phyloP scores from a whole-genome alignment of 2,797 vertebrate genomes.

The Tapera naevia region DNA sequence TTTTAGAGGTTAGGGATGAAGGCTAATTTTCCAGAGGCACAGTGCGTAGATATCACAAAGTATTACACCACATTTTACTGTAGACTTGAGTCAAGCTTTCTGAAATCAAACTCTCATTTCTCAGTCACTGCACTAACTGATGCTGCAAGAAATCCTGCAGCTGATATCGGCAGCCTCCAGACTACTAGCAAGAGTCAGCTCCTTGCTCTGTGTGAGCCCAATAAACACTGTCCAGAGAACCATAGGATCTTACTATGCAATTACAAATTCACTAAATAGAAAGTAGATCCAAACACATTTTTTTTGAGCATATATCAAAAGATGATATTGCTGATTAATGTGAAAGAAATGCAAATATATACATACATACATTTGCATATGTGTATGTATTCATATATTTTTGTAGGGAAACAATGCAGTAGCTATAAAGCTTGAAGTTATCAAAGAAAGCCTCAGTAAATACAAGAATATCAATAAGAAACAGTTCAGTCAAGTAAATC shows the following conservation, averaged over 20 bases:
- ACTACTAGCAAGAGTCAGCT: constrained; percentile 45
- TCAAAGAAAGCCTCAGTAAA: neutral
- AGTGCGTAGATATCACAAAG: neutral
- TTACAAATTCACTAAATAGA: constrained; percentile 36
- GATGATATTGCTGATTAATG: neutral
- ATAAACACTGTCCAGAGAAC: constrained; percentile 64
- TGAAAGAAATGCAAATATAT: neutral
- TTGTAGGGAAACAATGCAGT: neutral
- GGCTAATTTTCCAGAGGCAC: constrained; percentile 1
- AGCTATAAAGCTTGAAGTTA: neutral
- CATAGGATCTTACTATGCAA: constrained; percentile 11
- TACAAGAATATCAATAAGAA: neutral
- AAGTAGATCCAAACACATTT: neutral
- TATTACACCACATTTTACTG: constrained; percentile 11
- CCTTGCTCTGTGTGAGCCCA: constrained; percentile 58
- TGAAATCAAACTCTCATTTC: constrained; percentile 63
- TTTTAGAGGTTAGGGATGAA: constrained; percentile 53
- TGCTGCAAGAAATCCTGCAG: constrained; percentile 64
- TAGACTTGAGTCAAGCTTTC: constrained; percentile 34
- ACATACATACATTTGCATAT: neutral
- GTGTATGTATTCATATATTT: neutral
- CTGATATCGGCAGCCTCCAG: constrained; percentile 61
- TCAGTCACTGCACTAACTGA: constrained; percentile 51
- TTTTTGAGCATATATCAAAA: neutral
- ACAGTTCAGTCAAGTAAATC: neutral